Evolutionary conservation across 2,113 vertebrate genomes (phyloP), one percentile per base, ranked within the genome.

Genomic region (Pholis gunnellus): DNA sequence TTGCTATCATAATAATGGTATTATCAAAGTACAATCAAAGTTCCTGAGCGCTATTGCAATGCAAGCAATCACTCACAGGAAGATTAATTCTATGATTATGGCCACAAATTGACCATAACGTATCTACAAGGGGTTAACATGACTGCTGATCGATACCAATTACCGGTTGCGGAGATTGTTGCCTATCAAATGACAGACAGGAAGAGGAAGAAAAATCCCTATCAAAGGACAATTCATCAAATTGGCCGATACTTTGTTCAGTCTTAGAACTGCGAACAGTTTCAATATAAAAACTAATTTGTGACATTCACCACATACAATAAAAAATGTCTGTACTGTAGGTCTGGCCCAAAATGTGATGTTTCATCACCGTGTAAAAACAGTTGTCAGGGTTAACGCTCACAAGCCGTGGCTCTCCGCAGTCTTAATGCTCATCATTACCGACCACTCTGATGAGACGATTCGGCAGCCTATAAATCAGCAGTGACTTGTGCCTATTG

Each of bases 391-490:
- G 69, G 8, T 72, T 67, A 44, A 15, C 25, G n/a, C 18, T n/a
- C 50, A 29, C 18, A 14, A n/a, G 40, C 31, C 29, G 44, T 0
- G 1, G n/a, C 63, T 44, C 57, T 57, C 60, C 54, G 29, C 44
- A 25, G n/a, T 18, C 67, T n/a, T 63, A 38, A 66, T 25, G 9
- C 64, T 64, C 65, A 50, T 65, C 48, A 57, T 46, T 52, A 78
- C 64, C 1, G 0, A 46, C 9, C 2, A 5, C 15, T 59, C 57
- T 9, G 31, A 84, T 63, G 61, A 40, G 46, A 54, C 64, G 22
- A 68, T 72, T 75, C 36, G 59, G 20, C 63, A 67, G 59, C 38
- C 57, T 40, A 71, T 74, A 75, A 68, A 66, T 72, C 74, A 65
- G 11, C 22, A 7, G 18, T 48, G 65, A 72, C 69, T 68, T 17